phyloP scores from a whole-genome alignment of 2,113 vertebrate genomes.

The Mastomys natalensis region DNA sequence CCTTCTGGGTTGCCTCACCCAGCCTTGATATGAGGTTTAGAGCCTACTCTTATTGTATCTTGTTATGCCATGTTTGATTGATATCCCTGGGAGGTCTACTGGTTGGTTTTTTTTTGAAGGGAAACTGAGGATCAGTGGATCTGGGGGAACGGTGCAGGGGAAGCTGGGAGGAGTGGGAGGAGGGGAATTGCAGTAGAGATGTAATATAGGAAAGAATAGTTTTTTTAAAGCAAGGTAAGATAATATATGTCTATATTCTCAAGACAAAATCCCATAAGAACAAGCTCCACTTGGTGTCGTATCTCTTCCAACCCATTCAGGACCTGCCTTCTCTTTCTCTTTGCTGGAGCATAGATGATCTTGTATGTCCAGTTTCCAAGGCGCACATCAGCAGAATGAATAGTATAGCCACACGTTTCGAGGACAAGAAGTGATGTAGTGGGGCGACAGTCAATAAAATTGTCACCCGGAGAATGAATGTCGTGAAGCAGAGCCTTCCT shows the following conservation, averaged over 20 bases:
- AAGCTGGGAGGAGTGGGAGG: neutral
- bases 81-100: neutral
- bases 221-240: neutral
- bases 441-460: neutral
- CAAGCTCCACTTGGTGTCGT: no score
- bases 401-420: neutral
- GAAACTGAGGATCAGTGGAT: neutral
- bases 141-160: no score
- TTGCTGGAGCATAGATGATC: neutral
- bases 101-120: neutral
- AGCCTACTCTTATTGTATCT: neutral
- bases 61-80: neutral
- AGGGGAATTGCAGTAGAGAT: neutral
- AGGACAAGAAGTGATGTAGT: neutral
- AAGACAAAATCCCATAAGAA: neutral
- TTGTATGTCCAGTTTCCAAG: neutral
- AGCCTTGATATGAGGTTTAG: neutral
- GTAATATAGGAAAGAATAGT: neutral
- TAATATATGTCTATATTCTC: neutral
- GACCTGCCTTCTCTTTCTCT: neutral
- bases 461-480: neutral
- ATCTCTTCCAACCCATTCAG: neutral
- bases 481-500: neutral
- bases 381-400: neutral
- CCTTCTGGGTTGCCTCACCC: no score